Conservation (phyloP, 2,888 invertebrate species). For the Agrenia bidenticulata region DNA sequence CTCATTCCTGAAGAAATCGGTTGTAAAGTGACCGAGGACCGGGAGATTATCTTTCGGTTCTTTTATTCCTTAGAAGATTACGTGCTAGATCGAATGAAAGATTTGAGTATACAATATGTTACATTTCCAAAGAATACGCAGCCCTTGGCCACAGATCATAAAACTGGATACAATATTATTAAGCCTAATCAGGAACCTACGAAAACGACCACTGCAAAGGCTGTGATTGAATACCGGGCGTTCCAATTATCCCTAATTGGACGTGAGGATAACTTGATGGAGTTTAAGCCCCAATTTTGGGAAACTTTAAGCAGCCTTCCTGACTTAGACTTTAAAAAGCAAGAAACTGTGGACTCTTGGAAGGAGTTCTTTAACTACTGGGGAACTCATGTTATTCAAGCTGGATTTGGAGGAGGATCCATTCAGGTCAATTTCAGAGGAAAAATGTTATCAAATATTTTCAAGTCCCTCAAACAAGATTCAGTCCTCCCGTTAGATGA, state of each 20-base stretch:
- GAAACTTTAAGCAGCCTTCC: constrained; percentile 30
- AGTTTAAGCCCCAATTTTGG: constrained; percentile 41
- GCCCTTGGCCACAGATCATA: constrained; percentile 5
- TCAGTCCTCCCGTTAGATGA: constrained; percentile 34
- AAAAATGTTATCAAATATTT: constrained; percentile 29
- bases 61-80: constrained; percentile 38
- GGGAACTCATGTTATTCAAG: constrained; percentile 43
- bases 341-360: constrained; percentile 31
- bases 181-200: constrained; percentile 37
- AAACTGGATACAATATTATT: constrained; percentile 38
- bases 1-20: constrained; percentile 36
- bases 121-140: constrained; percentile 13
- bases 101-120: constrained; percentile 33
- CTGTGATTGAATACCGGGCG: constrained; percentile 35
- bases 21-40: constrained; percentile 39
- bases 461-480: constrained; percentile 32
- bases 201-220: constrained; percentile 32
- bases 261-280: constrained; percentile 13
- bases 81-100: constrained; percentile 36
- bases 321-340: constrained; percentile 31
- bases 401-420: constrained; percentile 39
- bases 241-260: constrained; percentile 36
- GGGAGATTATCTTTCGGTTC: constrained; percentile 42
- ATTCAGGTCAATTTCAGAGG: constrained; percentile 38
- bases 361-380: constrained; percentile 40